Evolutionary conservation across 64 coral and sea anemone genomes (phyloP).

Genomic region (Actinia tenebrosa): DNA sequence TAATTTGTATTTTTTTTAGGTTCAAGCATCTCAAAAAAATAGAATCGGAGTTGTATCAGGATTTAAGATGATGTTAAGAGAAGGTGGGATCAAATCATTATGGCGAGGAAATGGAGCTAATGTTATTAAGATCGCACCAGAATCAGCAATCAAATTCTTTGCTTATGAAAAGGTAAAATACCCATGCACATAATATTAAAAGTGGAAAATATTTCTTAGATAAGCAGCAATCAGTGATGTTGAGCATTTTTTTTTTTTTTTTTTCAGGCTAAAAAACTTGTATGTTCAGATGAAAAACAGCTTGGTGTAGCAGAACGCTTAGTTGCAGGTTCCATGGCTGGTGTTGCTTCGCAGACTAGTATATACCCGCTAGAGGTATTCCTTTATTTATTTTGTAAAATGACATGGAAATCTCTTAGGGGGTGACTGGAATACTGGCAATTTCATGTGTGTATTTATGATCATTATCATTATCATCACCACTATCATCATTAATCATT

Average conservation of each 20-base stretch:
- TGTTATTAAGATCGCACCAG: slow-evolving; percentile 98
- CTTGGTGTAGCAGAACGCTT: slow-evolving; percentile 82
- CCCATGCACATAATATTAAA: not conserved
- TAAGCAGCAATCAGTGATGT: too few species aligned
- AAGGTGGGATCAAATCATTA: slow-evolving; percentile 83
- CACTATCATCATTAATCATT: not conserved
- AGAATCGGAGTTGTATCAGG: slow-evolving; percentile 87
- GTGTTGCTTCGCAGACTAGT: slow-evolving; percentile 88
- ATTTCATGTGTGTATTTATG: too few species aligned
- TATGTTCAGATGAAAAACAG: slow-evolving; percentile 75
- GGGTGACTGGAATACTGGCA: not conserved
- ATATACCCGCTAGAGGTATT: slow-evolving; percentile 97
- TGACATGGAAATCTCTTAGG: too few species aligned
- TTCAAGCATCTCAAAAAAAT: slow-evolving; percentile 78
- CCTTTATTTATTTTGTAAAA: not conserved
- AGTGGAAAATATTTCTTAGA: too few species aligned
- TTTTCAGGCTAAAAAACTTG: slow-evolving; percentile 85
- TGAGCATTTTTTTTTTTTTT: not conserved
- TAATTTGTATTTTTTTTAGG: slow-evolving; percentile 38
- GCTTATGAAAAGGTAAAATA: slow-evolving; percentile 83
- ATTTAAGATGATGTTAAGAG: slow-evolving; percentile 70
- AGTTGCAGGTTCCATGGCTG: slow-evolving; percentile 90
- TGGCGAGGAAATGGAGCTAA: slow-evolving; percentile 99
- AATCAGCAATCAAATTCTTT: slow-evolving; percentile 99
- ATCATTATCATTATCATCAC: not conserved